phyloP scores from a whole-genome alignment of 2,113 vertebrate species.

The Illadopsis cleaveri region DNA sequence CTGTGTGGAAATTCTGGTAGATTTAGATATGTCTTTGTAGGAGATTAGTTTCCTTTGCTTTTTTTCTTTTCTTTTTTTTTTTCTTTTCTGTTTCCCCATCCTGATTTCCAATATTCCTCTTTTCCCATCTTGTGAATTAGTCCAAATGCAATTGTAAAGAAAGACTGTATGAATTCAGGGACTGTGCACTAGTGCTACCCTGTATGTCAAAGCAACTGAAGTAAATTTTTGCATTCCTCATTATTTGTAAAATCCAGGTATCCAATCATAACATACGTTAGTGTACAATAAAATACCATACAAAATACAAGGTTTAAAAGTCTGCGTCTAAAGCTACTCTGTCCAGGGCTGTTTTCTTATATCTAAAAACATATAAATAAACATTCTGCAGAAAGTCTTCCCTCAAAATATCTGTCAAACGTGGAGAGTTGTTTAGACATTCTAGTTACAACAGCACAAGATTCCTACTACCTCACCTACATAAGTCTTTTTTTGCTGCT shows the following conservation, averaged over 20 bases:
- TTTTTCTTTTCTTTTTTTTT: no score
- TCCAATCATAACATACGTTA: not conserved
- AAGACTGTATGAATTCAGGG: not conserved
- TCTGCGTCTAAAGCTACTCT: not conserved
- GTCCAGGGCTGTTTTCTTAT: not conserved
- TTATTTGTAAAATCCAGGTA: not conserved
- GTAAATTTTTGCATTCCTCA: not conserved
- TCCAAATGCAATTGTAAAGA: not conserved
- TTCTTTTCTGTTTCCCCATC: not conserved
- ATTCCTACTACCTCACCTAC: not conserved
- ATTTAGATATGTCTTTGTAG: not conserved
- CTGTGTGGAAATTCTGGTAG: not conserved
- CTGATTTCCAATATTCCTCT: not conserved
- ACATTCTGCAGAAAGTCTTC: not conserved
- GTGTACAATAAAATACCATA: not conserved
- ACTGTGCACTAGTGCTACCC: fast-evolving
- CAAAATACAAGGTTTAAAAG: not conserved
- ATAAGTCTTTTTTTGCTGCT: not conserved
- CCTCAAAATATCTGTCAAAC: not conserved
- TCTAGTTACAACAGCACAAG: not conserved
- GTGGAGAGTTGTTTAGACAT: fast-evolving
- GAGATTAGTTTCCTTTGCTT: not conserved
- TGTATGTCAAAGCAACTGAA: not conserved
- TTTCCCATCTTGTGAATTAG: not conserved
- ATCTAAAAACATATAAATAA: fast-evolving